Evolutionary conservation across 2,797 vertebrate genomes (phyloP).

Genomic region (Xyrichtys novacula): DNA sequence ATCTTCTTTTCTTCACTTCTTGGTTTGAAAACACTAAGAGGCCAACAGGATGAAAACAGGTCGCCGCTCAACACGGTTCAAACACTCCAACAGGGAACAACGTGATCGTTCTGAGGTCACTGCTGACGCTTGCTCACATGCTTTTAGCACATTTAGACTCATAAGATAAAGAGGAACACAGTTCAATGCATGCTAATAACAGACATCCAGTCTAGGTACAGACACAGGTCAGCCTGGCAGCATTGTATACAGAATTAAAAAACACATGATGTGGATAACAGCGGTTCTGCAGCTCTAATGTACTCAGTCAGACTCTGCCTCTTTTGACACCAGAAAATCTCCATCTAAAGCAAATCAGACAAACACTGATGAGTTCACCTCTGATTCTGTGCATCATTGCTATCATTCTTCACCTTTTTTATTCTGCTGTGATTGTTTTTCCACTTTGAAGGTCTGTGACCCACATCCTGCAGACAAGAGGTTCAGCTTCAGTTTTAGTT

Average conservation of each 20-base stretch:
- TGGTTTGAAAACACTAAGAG: too few species aligned
- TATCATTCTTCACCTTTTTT: too few species aligned
- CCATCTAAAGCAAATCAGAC: background rate
- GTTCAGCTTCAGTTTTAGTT: constrained; percentile 59
- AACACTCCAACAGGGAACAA: too few species aligned
- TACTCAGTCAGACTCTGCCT: background rate
- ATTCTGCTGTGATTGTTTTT: background rate
- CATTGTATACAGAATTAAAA: background rate
- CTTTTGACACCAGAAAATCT: background rate
- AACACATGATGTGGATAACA: background rate
- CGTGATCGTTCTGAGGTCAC: too few species aligned
- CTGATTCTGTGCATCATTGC: too few species aligned
- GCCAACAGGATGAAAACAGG: too few species aligned
- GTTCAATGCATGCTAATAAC: background rate
- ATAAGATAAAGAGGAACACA: background rate
- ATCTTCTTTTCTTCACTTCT: too few species aligned
- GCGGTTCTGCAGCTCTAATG: background rate
- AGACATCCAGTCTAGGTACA: background rate
- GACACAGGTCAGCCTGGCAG: background rate
- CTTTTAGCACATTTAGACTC: too few species aligned
- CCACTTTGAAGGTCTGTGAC: constrained; percentile 4
- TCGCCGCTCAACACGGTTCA: too few species aligned
- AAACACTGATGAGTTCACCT: too few species aligned
- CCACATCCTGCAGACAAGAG: constrained; percentile 26
- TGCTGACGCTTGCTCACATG: too few species aligned